Base-by-base conservation (phyloP, 2,888 invertebrate genomes). In the Stenurella melanura region DNA sequence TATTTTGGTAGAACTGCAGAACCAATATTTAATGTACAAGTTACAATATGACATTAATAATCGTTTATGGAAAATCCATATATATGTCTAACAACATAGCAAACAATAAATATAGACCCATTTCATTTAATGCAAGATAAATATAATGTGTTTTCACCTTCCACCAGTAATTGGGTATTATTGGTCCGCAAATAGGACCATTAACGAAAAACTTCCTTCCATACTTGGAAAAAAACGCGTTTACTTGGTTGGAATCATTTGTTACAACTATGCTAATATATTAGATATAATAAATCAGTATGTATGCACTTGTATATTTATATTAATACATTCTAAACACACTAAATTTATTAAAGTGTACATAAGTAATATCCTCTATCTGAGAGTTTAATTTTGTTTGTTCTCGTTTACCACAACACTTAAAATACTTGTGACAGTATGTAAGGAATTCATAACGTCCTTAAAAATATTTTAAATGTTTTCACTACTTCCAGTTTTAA, bases 271-370 rank as follows among this genome's bases (percentile, higher is more conserved):
- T 17, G 50, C 50, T 50, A 50, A 50, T 50, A 50, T 42, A 42
- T 12, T 42, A 34, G 3, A 9, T 34, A 42, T 50, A 50, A 50
- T 50, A 50, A 50, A 50, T 50, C 50, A 50, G 15, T 50, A n/a
- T 50, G 50, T 50, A 50, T 50, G 50, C 50, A 50, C n/a, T 50
- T 50, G 42, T 50, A 50, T 50, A n/a, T n/a, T n/a, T n/a, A 50
- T n/a, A 50, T 50, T 50, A 50, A 50, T 17, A 50, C n/a, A 50
- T 50, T 4, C 7, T 50, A 50, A 50, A 50, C 50, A 50, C 1
- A 50, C n/a, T n/a, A 50, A 11, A 50, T 50, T 50, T 50, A 50
- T 50, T 50, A 50, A 50, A 50, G 0, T 15, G 42, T n/a, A 50
- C n/a, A n/a, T 0, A 50, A 50, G n/a, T 42, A 42, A 50, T n/a